A percentile compares a stretch with the other conserved stretches of the same genome.
Conservation (phyloP, 92 coral and sea anemone genomes). For the Epizoanthus stellaris region DNA sequence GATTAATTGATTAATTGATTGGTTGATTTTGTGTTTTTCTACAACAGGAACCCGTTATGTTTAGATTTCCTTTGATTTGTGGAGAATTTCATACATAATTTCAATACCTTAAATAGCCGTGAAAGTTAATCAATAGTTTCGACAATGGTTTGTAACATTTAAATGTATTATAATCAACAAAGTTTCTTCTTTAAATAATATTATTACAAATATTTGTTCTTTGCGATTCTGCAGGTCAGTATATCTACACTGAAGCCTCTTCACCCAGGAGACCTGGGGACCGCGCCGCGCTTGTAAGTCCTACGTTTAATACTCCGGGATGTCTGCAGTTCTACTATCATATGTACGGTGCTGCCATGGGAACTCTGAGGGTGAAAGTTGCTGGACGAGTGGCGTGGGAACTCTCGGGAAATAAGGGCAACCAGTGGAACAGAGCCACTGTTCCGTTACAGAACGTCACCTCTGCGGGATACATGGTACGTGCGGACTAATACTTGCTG, state of each 20-base stretch:
- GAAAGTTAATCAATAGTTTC: too few species aligned
- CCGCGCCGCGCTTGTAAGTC: not conserved
- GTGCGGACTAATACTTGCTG: not conserved
- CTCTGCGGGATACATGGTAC: constrained; percentile 3
- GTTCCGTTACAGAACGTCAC: constrained; percentile 1
- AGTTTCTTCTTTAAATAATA: too few species aligned
- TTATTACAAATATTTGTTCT: too few species aligned
- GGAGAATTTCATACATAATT: too few species aligned
- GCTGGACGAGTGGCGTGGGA: constrained; percentile 10
- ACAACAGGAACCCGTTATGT: too few species aligned
- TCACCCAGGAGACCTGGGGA: not conserved
- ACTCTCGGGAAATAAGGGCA: constrained; percentile 26
- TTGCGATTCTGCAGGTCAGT: not conserved
- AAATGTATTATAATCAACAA: too few species aligned
- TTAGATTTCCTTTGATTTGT: too few species aligned
- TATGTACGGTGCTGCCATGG: constrained; percentile 25
- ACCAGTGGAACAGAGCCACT: constrained; percentile 25
- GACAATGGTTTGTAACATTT: too few species aligned
- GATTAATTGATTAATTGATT: too few species aligned
- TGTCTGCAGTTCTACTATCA: constrained; percentile 28
- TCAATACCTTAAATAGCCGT: too few species aligned
- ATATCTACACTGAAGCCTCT: constrained; percentile 8
- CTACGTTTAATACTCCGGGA: not conserved
- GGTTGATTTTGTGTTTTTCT: too few species aligned
- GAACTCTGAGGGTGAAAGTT: constrained; percentile 16